phyloP scores from a whole-genome alignment of 1,140 invertebrate genomes.

The Spodoptera litura region DNA sequence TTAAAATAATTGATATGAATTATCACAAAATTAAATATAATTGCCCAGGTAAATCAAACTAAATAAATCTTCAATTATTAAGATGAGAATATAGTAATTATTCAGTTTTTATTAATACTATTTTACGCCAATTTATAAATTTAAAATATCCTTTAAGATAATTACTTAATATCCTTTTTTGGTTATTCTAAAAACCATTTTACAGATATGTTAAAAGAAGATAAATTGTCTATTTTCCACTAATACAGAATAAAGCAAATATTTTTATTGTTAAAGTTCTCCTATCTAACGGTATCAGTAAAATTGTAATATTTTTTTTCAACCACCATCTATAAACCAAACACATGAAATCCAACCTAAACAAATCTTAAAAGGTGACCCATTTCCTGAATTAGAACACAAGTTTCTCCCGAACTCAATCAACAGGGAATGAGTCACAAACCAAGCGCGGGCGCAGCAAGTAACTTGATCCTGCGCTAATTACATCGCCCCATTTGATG shows the following conservation, averaged over 20 bases:
- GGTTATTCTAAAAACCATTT: background rate
- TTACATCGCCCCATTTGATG: constrained; percentile 48
- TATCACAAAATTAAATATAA: background rate
- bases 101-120: background rate
- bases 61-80: background rate
- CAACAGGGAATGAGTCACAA: constrained; percentile 33
- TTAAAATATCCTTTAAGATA: background rate
- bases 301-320: background rate
- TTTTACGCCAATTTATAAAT: constrained; percentile 10
- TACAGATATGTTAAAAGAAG: background rate
- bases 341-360: background rate
- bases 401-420: constrained; percentile 33
- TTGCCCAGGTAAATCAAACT: background rate
- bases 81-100: background rate
- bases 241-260: too few relatives aligned
- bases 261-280: too few relatives aligned
- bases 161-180: constrained; percentile 22
- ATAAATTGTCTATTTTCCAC: too few relatives aligned
- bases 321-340: background rate
- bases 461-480: constrained; percentile 54
- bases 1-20: background rate
- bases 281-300: too few relatives aligned
- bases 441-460: constrained; percentile 48
- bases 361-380: constrained; percentile 28
- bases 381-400: constrained; percentile 36